These are phyloP conservation scores for Tanaodytes sp. DNA, from an alignment of 2,888 invertebrate species.

Conservation along the genomic window DNA sequence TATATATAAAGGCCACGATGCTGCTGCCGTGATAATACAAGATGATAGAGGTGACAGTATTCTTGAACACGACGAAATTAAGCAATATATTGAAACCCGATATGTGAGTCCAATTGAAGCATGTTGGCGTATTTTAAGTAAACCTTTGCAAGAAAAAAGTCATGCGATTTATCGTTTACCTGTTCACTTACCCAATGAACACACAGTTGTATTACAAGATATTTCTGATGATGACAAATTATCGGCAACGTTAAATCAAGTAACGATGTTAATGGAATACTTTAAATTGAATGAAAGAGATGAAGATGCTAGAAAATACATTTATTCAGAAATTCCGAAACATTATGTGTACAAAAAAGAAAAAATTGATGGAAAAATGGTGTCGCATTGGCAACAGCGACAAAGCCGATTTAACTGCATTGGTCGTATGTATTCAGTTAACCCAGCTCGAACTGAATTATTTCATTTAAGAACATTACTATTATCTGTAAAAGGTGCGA, in stretches of 20 bases:
- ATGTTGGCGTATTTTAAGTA: no score
- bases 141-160: no score
- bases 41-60: slow-evolving; percentile 4
- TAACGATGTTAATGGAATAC: no score
- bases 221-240: no score
- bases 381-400: slow-evolving; percentile 31
- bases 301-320: slow-evolving; percentile 23
- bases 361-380: slow-evolving; percentile 6
- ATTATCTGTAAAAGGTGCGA: slow-evolving; percentile 56
- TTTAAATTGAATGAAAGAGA: slow-evolving; percentile 9
- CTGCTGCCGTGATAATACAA: neutral
- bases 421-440: no score
- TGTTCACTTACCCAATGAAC: no score
- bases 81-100: slow-evolving; percentile 41
- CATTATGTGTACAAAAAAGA: slow-evolving; percentile 30
- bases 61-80: slow-evolving; percentile 57
- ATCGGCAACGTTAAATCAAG: no score
- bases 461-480: no score
- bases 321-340: slow-evolving; percentile 40
- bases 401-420: slow-evolving; percentile 45
- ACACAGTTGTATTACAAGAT: slow-evolving; percentile 32
- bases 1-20: slow-evolving; percentile 56
- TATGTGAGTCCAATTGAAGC: slow-evolving; percentile 53
- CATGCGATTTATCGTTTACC: slow-evolving; percentile 43
- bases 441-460: slow-evolving; percentile 28